phyloP scores from a whole-genome alignment of 2,888 invertebrate genomes.

The Chrysotoxum bicinctum region DNA sequence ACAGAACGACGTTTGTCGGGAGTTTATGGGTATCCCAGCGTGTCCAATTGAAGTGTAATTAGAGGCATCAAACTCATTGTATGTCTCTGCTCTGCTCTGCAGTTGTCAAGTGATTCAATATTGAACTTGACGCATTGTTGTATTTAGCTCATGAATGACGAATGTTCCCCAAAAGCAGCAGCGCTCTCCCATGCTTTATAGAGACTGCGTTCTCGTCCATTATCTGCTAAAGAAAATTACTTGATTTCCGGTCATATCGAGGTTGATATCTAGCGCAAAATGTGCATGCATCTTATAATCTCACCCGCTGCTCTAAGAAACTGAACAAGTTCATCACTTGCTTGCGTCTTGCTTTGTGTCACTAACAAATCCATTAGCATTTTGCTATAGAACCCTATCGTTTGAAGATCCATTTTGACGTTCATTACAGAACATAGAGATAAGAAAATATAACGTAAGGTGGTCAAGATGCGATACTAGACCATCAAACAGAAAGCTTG shows the following conservation, averaged over 20 bases:
- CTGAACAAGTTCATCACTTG: conserved; percentile 21
- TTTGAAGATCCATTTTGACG: conserved; percentile 42
- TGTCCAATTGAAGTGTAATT: conserved; percentile 69
- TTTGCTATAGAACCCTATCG: conserved; percentile 11
- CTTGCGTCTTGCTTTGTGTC: conserved; percentile 27
- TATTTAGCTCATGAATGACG: conserved; percentile 37
- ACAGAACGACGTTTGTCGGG: conserved; percentile 21
- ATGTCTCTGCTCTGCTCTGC: conserved; percentile 17
- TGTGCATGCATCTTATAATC: conserved; percentile 42
- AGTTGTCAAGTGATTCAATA: conserved; percentile 63
- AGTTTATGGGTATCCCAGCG: conserved; percentile 54
- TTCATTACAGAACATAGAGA: conserved; percentile 9
- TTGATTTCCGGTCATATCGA: conserved; percentile 57
- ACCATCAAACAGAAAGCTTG: conserved; percentile 18
- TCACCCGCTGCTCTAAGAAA: conserved; percentile 29
- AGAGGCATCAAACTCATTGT: conserved; percentile 55
- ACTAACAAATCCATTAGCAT: conserved; percentile 63
- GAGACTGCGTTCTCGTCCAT: neutral
- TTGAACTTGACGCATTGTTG: conserved; percentile 66
- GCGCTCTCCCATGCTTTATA: neutral
- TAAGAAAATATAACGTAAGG: conserved; percentile 42
- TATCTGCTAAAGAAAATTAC: conserved; percentile 44
- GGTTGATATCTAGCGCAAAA: conserved; percentile 3
- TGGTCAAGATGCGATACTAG: conserved; percentile 38
- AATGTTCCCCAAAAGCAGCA: conserved; percentile 16